A percentile compares a stretch with the other conserved stretches of the same genome.
Evolutionary conservation across 2,113 vertebrate species (phyloP).

Genomic region (Colistium nudipinnis): DNA sequence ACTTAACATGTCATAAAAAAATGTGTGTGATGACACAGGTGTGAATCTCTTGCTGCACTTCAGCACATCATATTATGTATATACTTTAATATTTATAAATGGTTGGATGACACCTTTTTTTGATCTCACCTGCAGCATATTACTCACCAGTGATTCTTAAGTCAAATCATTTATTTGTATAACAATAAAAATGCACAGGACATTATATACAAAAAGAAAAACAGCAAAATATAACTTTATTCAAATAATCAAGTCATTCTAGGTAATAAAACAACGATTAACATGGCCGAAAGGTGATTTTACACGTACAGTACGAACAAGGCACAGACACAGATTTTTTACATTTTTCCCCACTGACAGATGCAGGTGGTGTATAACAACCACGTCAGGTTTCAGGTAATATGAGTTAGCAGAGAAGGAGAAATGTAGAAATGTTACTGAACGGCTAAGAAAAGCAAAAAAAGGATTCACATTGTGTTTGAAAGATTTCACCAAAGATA

Average conservation of each 20-base stretch:
- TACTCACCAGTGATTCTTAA: too few species aligned
- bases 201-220: constrained; percentile 66
- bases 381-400: constrained; percentile 1
- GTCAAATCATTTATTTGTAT: constrained; percentile 22
- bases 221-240: constrained; percentile 72
- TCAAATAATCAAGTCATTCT: constrained; percentile 56
- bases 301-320: constrained; percentile 45
- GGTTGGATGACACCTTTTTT: too few species aligned
- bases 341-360: constrained; percentile 39
- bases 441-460: background rate
- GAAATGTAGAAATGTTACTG: background rate
- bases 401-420: too few species aligned
- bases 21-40: too few species aligned
- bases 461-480: background rate
- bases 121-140: too few species aligned
- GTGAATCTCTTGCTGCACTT: too few species aligned
- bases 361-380: constrained; percentile 34
- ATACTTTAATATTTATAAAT: too few species aligned
- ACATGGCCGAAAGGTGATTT: constrained; percentile 9
- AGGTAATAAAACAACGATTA: constrained; percentile 34
- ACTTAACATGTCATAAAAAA: too few species aligned
- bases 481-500: background rate
- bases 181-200: constrained; percentile 36
- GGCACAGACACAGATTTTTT: constrained; percentile 62
- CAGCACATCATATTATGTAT: too few species aligned